These are phyloP conservation scores for Sceloporus undulatus DNA, from an alignment of 2,113 vertebrate species.

Conservation along the genomic window DNA sequence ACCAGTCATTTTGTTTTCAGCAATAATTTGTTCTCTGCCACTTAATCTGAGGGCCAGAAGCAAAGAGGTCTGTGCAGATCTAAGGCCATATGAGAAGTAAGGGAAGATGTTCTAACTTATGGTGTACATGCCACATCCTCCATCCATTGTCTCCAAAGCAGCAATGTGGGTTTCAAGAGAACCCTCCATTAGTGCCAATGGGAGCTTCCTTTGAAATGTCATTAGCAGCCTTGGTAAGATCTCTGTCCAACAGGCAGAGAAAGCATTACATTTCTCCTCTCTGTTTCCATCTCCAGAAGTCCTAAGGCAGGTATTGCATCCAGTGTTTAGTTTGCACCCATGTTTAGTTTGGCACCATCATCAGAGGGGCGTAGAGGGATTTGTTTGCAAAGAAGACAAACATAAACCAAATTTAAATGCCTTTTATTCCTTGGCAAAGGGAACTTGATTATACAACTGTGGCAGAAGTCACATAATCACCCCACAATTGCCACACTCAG, in stretches of 20 bases:
- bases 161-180: background rate
- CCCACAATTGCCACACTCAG: background rate
- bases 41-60: background rate
- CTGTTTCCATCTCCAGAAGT: too few relatives aligned
- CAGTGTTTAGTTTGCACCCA: background rate
- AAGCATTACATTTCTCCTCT: too few relatives aligned
- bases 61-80: background rate
- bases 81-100: background rate
- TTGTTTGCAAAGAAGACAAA: slow-evolving; percentile 4
- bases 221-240: background rate
- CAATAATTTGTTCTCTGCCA: background rate
- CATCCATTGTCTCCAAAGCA: background rate
- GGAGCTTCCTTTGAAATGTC: background rate
- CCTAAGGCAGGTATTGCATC: background rate
- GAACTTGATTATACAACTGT: slow-evolving; percentile 12
- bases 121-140: background rate
- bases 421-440: background rate
- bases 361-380: background rate
- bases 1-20: background rate
- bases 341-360: slow-evolving; percentile 4
- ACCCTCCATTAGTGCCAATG: background rate
- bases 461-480: background rate
- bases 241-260: background rate
- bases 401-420: background rate
- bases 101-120: background rate